These are phyloP conservation scores for Ophioninae sp. DNA, from an alignment of 2,888 invertebrate species.

Conservation along the genomic window DNA sequence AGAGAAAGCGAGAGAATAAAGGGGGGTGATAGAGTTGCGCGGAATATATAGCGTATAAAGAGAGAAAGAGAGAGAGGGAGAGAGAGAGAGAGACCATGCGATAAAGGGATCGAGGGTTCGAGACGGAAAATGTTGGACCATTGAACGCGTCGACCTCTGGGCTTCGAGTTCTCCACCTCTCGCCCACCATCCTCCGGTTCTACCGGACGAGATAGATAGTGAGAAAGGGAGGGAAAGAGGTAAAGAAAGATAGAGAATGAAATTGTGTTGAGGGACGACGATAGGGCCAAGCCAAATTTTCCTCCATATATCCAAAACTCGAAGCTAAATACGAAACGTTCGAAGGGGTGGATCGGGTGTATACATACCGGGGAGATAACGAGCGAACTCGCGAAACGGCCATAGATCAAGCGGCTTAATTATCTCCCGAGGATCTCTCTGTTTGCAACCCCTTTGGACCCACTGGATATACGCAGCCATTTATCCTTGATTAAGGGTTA, in stretches of 20 bases:
- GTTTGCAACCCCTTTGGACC: constrained; percentile 65
- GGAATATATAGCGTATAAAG: constrained; percentile 35
- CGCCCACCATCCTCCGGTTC: constrained; percentile 52
- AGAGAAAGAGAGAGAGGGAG: constrained; percentile 52
- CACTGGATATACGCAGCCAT: constrained; percentile 11
- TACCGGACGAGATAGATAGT: constrained; percentile 54
- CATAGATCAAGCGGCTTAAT: constrained; percentile 81
- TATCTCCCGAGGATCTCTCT: constrained; percentile 78
- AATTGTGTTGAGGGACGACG: constrained; percentile 59
- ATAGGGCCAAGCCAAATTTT: constrained; percentile 61
- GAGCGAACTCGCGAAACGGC: constrained; percentile 81
- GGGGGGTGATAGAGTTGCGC: constrained; percentile 58
- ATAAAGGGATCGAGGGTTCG: constrained; percentile 73
- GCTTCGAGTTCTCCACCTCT: constrained; percentile 71
- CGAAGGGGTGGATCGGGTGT: constrained; percentile 70
- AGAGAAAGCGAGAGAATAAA: constrained; percentile 51
- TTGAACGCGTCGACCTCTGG: constrained; percentile 80
- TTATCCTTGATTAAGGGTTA: constrained; percentile 46
- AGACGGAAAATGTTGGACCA: constrained; percentile 78
- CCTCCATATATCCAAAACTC: constrained; percentile 73
- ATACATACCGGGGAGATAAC: constrained; percentile 78
- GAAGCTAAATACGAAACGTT: constrained; percentile 73
- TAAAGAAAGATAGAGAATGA: constrained; percentile 50
- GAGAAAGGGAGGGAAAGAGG: constrained; percentile 24
- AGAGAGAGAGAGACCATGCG: constrained; percentile 60